Evolutionary conservation across 64 coral and sea anemone species (phyloP).

Genomic region (Acropora tenuis): DNA sequence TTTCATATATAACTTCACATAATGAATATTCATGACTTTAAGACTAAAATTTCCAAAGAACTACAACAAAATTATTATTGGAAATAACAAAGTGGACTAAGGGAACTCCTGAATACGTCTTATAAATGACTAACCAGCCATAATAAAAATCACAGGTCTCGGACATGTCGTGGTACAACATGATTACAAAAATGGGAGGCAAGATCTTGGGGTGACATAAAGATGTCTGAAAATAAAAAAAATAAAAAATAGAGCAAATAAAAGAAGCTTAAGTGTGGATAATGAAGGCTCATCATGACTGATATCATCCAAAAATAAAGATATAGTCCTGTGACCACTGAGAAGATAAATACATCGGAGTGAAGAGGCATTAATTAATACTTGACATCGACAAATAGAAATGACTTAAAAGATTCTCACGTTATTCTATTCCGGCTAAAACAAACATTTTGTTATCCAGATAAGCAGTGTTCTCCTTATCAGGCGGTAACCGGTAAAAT

Average conservation of each 20-base stretch:
- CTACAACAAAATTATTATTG: too few relatives aligned
- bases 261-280: background rate
- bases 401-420: too few relatives aligned
- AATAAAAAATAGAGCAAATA: background rate
- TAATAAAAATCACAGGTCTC: background rate
- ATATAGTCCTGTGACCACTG: background rate
- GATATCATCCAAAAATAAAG: constrained; percentile 10
- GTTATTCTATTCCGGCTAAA: too few relatives aligned
- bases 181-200: too few relatives aligned
- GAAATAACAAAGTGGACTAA: too few relatives aligned
- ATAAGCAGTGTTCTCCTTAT: too few relatives aligned
- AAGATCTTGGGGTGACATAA: too few relatives aligned
- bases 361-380: background rate
- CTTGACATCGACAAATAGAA: background rate
- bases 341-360: background rate
- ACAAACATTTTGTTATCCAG: too few relatives aligned
- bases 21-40: too few relatives aligned
- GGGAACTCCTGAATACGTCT: background rate
- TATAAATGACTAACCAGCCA: background rate
- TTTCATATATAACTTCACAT: too few relatives aligned
- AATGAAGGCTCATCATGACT: background rate
- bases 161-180: too few relatives aligned
- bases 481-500: too few relatives aligned
- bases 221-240: background rate
- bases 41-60: background rate